Conservation (phyloP, 2,888 invertebrate species). For the Platycheirus albimanus region DNA sequence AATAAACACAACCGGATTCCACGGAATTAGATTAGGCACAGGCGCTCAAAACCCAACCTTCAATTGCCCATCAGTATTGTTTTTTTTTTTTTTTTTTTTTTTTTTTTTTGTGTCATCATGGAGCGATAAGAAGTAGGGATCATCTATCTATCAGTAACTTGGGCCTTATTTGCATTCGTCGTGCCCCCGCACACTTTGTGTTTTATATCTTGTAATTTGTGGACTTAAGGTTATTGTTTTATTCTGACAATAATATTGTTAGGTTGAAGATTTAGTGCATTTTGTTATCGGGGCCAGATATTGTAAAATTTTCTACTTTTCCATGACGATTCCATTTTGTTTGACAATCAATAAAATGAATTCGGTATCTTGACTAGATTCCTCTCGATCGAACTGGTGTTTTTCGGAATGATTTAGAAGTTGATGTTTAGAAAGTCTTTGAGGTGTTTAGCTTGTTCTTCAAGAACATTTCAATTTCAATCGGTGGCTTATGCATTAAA, state of each 20-base stretch:
- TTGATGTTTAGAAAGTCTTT: background rate
- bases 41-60: conserved; percentile 39
- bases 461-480: too few relatives aligned
- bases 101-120: background rate
- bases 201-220: conserved; percentile 35
- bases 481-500: too few relatives aligned
- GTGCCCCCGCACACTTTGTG: background rate
- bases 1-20: conserved; percentile 3
- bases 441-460: background rate
- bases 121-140: background rate
- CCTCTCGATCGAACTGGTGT: conserved; percentile 1
- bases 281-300: conserved; percentile 29
- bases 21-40: conserved; percentile 16
- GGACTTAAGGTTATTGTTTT: conserved; percentile 23
- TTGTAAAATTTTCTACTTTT: conserved; percentile 15
- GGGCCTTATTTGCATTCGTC: conserved; percentile 27
- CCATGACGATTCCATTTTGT: conserved; percentile 8
- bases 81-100: too few relatives aligned
- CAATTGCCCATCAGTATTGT: conserved; percentile 37
- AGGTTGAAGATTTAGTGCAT: conserved; percentile 26
- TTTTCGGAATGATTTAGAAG: background rate
- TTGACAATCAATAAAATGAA: background rate
- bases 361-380: conserved; percentile 23
- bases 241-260: background rate
- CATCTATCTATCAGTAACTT: too few relatives aligned